Evolutionary conservation across 2,797 vertebrate species (phyloP).

Genomic region (Fistularia tabacaria): DNA sequence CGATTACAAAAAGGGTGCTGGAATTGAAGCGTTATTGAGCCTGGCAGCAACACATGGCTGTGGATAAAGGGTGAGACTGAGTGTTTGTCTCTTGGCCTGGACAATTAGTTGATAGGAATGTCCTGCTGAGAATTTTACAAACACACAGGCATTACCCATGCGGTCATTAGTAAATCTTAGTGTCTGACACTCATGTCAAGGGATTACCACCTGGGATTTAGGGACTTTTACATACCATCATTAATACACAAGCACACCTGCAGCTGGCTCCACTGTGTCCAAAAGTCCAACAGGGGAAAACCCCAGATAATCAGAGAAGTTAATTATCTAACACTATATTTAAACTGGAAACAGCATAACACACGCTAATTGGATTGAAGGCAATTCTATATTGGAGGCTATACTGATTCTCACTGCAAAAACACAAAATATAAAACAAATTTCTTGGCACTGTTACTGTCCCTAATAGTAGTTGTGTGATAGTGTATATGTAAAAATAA

Average conservation of each 20-base stretch:
- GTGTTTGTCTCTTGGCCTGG: slow-evolving; percentile 27
- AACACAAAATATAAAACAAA: no score
- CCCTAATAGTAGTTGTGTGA: neutral
- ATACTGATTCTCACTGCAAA: no score
- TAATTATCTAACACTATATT: neutral
- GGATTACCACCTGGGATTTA: slow-evolving; percentile 34
- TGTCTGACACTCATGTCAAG: slow-evolving; percentile 9
- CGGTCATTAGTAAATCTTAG: slow-evolving; percentile 45
- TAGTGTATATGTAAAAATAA: neutral
- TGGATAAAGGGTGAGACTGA: slow-evolving; percentile 15
- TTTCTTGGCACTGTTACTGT: no score
- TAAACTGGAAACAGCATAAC: no score
- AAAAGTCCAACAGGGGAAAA: neutral
- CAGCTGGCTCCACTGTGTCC: neutral
- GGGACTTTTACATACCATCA: slow-evolving; percentile 9
- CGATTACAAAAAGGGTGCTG: neutral
- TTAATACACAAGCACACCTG: slow-evolving; percentile 5
- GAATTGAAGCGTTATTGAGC: slow-evolving; percentile 27
- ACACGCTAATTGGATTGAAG: no score
- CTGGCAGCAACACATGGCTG: slow-evolving; percentile 19
- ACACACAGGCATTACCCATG: slow-evolving; percentile 19
- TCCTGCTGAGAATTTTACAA: slow-evolving; percentile 22
- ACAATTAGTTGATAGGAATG: slow-evolving; percentile 44
- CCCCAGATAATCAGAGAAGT: neutral
- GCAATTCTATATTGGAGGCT: no score